A percentile compares a stretch with the other conserved stretches of the same genome.
Evolutionary conservation across 2,797 vertebrate genomes (phyloP).

Genomic region (Notolepis coatsorum): DNA sequence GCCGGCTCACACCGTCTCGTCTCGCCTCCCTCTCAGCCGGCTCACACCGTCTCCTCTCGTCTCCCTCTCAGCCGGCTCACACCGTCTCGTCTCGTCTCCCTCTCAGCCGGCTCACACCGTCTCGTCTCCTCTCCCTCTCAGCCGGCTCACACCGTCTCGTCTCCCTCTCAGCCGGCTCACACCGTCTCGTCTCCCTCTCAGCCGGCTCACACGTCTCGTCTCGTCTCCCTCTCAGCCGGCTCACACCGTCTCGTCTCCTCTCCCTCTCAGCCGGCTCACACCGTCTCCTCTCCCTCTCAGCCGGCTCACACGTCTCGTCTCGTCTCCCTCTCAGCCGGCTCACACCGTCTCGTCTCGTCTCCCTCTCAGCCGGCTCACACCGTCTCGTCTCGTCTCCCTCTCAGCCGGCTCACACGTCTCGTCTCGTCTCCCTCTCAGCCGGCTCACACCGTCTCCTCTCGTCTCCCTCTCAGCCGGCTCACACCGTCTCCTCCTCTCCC

Average conservation of each 20-base stretch:
- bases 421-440: constrained; percentile 60
- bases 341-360: constrained; percentile 14
- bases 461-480: too few relatives aligned
- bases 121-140: too few relatives aligned
- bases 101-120: too few relatives aligned
- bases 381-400: neutral
- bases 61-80: neutral
- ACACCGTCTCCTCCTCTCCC: too few relatives aligned
- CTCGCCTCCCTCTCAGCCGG: neutral
- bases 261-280: constrained; percentile 53
- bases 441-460: constrained; percentile 16
- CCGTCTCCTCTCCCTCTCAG: too few relatives aligned
- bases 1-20: neutral
- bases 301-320: too few relatives aligned
- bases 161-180: neutral
- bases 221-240: constrained; percentile 52
- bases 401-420: too few relatives aligned
- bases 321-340: constrained; percentile 53
- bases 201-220: constrained; percentile 29
- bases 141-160: neutral
- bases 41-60: too few relatives aligned
- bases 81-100: neutral
- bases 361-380: constrained; percentile 50
- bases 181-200: constrained; percentile 38
- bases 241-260: constrained; percentile 9